These are phyloP conservation scores for Ylistrum balloti DNA, from an alignment of 1,140 invertebrate genomes.

Conservation along the genomic window DNA sequence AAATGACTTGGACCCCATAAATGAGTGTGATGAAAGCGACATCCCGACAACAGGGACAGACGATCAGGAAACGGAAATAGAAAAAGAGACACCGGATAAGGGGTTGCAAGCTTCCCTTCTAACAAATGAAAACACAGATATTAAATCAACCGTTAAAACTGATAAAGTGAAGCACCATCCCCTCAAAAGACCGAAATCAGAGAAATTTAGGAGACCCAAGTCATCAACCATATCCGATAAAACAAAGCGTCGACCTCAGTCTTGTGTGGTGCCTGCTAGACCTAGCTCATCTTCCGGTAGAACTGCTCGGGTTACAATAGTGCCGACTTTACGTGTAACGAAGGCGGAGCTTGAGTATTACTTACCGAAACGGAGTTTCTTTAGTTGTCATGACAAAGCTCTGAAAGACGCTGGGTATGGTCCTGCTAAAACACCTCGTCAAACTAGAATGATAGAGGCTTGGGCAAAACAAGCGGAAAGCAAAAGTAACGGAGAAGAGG, in stretches of 20 bases:
- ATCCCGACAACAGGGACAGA: background rate
- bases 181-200: conserved; percentile 4
- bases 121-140: background rate
- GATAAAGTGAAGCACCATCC: background rate
- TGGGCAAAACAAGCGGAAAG: conserved; percentile 41
- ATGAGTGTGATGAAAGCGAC: background rate
- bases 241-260: background rate
- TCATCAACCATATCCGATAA: background rate
- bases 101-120: background rate
- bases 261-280: background rate
- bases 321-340: conserved; percentile 58
- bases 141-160: background rate
- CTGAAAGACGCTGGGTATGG: conserved; percentile 72
- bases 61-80: background rate
- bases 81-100: background rate
- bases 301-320: background rate
- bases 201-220: conserved; percentile 10
- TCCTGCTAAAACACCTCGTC: conserved; percentile 55
- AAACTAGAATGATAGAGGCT: conserved; percentile 47
- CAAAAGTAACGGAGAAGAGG: conserved; percentile 16
- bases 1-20: background rate
- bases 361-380: conserved; percentile 72
- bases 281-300: background rate
- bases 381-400: conserved; percentile 72
- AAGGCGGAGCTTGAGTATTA: conserved; percentile 70